Conservation (phyloP, 2,888 invertebrate genomes). For the Rhamnusium bicolor region DNA sequence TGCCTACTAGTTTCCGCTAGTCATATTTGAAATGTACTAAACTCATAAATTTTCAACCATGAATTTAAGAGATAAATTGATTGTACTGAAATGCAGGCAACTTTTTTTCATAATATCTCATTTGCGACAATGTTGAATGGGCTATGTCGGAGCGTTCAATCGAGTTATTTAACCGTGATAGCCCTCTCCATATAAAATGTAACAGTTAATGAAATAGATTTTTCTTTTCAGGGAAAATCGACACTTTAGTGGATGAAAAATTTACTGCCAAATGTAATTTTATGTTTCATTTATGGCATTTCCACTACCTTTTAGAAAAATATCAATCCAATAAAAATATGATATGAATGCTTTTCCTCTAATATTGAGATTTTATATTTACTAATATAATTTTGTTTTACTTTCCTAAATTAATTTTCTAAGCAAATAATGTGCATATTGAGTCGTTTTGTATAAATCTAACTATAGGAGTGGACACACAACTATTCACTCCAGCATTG, state of each 20-base stretch:
- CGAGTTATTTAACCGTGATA: constrained; percentile 40
- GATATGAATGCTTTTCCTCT: too few species aligned
- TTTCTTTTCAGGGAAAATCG: constrained; percentile 1
- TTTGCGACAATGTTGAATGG: constrained; percentile 42
- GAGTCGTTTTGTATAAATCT: too few species aligned
- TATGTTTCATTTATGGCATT: not conserved
- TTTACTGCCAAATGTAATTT: not conserved
- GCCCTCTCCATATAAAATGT: constrained; percentile 8
- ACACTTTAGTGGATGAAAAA: not conserved
- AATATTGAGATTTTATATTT: too few species aligned
- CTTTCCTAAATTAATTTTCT: too few species aligned
- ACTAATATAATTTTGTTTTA: too few species aligned
- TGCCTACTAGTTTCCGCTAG: not conserved
- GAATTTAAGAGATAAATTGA: not conserved
- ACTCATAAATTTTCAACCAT: not conserved
- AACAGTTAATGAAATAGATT: constrained; percentile 33
- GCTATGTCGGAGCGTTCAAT: constrained; percentile 43
- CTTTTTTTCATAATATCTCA: constrained; percentile 7
- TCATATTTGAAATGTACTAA: not conserved
- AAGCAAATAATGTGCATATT: too few species aligned
- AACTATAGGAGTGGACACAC: too few species aligned
- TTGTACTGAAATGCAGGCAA: not conserved
- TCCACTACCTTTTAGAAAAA: not conserved
- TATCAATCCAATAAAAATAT: too few species aligned
- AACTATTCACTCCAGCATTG: too few species aligned